Evolutionary conservation across 2,113 vertebrate genomes (phyloP), one percentile per base, ranked within the genome.

Genomic region (Trochalopteron elliotii): DNA sequence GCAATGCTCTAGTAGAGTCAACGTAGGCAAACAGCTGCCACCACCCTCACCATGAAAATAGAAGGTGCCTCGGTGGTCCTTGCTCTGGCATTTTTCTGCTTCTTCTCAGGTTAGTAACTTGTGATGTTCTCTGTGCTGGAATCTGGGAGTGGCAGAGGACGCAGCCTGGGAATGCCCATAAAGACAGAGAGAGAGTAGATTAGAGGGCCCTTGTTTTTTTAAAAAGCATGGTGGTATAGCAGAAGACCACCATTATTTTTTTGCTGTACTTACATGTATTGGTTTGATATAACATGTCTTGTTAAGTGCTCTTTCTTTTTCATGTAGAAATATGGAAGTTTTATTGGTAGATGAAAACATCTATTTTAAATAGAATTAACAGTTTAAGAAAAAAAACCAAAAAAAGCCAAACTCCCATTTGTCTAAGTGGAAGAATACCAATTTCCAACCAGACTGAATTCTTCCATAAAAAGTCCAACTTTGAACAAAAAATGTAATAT

Each of bases 71-170:
- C 82, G 57, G 92, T 97, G 94, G 94, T 97, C 87, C 96, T 97
- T 67, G 91, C 76, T 90, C 91, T 97, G 93, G 96, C 94, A 87
- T 94, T 97, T 93, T 96, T 96, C 96, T 97, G 80, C 92, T 96
- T 88, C 89, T 95, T 97, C 92, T 94, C 97, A 97, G 97, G 97
- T 97, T 25, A 97, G 97, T 97, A 93, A 89, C 10, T 90, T 83
- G 79, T 80, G 65, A 50, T 78, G 64, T 90, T 94, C 74, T 88
- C 67, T 78, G 65, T 87, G 45, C 72, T 92, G 88, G 56, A 80
- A 78, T 68, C 31, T 96, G 72, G 69, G 86, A 61, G 52, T 89
- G 57, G 61, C 83, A 49, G 57, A 89, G 82, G 77, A 94, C 19
- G 2, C 18, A 22, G 37, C 87, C 39, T 64, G 44, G 71, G 69